A percentile compares a stretch with the other conserved stretches of the same genome.
Evolutionary conservation across 64 coral and sea anemone genomes (phyloP).

Genomic region (Dendrophyllia cribrosa): DNA sequence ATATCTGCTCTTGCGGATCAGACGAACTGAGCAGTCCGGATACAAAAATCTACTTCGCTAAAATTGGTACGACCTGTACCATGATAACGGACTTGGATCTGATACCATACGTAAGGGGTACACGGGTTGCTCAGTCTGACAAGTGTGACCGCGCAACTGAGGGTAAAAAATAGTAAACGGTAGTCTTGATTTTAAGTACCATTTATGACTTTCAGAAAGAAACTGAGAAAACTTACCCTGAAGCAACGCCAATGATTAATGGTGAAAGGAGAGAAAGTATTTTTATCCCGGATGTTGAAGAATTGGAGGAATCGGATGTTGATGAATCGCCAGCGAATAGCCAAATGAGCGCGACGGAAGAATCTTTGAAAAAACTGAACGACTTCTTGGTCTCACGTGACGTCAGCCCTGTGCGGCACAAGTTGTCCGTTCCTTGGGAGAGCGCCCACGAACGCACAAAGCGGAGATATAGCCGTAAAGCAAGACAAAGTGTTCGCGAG

Average conservation of each 20-base stretch:
- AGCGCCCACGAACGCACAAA: slow-evolving; percentile 42
- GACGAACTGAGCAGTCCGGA: background rate
- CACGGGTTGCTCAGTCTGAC: too few relatives aligned
- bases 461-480: slow-evolving; percentile 24
- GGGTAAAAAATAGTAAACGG: too few relatives aligned
- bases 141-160: too few relatives aligned
- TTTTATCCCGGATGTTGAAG: background rate
- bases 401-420: slow-evolving; percentile 45
- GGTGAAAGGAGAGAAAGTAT: slow-evolving; percentile 23
- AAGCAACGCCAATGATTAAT: background rate
- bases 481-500: slow-evolving; percentile 13
- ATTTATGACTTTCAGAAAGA: slow-evolving; percentile 7
- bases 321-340: background rate
- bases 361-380: slow-evolving; percentile 52
- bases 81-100: too few relatives aligned
- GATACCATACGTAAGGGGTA: too few relatives aligned
- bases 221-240: slow-evolving; percentile 14
- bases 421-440: slow-evolving; percentile 46
- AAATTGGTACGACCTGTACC: too few relatives aligned
- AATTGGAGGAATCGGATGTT: background rate
- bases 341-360: background rate
- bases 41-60: too few relatives aligned
- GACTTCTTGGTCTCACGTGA: slow-evolving; percentile 21
- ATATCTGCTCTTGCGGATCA: background rate
- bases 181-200: slow-evolving; percentile 1